Base-by-base conservation (phyloP, 2,113 vertebrate species). In the Ceratotherium simum region DNA sequence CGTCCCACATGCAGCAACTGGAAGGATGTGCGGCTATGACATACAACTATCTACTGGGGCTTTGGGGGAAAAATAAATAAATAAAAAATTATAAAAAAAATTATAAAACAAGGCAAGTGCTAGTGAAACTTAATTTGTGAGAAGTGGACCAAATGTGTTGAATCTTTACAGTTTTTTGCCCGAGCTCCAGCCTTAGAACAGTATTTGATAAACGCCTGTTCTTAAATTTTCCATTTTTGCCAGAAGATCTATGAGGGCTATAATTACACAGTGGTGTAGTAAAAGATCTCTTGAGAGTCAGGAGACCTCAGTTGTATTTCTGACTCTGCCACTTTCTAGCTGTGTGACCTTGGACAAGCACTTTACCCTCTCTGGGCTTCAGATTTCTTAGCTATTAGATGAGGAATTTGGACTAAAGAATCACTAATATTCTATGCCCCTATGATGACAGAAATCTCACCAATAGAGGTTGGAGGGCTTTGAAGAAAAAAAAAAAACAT, bases 371-470 rank as follows among this genome's bases (percentile, higher is more conserved):
- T 93, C 31, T 95, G 64, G 33, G 64, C 31, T 96, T 94, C 51
- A 36, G 65, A 82, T 91, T 95, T 86, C 81, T 75, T 95, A 83
- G 65, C 23, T 89, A 69, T 54, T 76, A 92, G 33, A 90, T 73
- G 56, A 96, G 60, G 29, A 92, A 87, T 95, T 39, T 79, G 51
- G 29, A 85, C 80, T 79, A 79, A 8, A 79, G 17, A 90, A 67
- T 48, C 46, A 27, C 9, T 56, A 79, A 86, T 33, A 64, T 70
- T 65, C 80, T 90, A 39, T 65, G 10, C 18, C 33, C 92, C 58
- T 60, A 6, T 64, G 42, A 80, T 69, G 60, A 89, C 31, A 62
- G 27, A 96, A 88, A 81, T 58, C 21, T 80, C 39, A 60, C 75
- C 48, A 95, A 48, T 21, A 83, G 29, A 91, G 14, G 33, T 14